These are phyloP conservation scores for Barbus barbus DNA, from an alignment of 2,113 vertebrate genomes.

Conservation along the genomic window DNA sequence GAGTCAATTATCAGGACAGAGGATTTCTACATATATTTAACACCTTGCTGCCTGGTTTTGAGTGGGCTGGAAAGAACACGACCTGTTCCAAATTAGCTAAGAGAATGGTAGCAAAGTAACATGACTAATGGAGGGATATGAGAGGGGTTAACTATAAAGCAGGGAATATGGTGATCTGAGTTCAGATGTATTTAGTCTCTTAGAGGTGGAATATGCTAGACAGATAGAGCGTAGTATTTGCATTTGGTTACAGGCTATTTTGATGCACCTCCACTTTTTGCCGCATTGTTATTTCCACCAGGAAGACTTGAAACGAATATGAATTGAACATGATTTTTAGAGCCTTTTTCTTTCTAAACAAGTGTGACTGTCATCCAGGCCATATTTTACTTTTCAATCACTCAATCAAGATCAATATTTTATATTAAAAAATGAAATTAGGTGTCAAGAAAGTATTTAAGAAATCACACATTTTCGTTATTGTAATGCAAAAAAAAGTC, in stretches of 20 bases:
- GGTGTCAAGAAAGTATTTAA: neutral
- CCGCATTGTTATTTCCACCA: neutral
- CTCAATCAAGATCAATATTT: too few species aligned
- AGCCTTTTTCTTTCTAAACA: neutral
- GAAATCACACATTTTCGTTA: neutral
- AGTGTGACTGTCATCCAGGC: neutral
- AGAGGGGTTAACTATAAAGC: neutral
- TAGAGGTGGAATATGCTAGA: neutral
- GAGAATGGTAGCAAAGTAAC: neutral
- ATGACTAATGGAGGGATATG: neutral
- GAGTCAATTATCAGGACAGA: neutral
- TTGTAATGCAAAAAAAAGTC: too few species aligned
- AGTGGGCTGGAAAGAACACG: neutral
- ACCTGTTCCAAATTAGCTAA: neutral
- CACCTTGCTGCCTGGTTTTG: neutral
- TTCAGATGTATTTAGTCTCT: neutral
- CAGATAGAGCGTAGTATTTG: conserved; percentile 2
- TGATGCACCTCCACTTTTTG: conserved; percentile 1
- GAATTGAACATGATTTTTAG: neutral
- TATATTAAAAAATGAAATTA: too few species aligned
- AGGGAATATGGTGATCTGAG: neutral
- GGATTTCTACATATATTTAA: conserved; percentile 5
- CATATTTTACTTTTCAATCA: neutral
- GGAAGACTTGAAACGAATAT: neutral
- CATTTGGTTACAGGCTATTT: conserved; percentile 36